Conservation (phyloP, 2,113 vertebrate genomes). For the Notiomystis cincta region DNA sequence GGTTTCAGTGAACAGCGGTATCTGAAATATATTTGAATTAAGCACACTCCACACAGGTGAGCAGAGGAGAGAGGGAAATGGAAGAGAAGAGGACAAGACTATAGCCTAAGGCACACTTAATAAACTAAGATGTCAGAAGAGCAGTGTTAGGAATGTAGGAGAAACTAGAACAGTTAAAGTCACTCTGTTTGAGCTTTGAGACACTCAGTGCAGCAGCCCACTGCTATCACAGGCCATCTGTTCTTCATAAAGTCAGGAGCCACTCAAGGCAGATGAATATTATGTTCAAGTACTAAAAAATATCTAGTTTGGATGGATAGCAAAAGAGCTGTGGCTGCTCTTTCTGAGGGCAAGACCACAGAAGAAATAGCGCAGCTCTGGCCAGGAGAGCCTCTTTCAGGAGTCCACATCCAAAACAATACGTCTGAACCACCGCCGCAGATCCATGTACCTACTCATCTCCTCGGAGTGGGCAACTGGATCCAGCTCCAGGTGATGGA, state of each 20-base stretch:
- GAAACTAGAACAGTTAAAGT: not conserved
- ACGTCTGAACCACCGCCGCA: no score
- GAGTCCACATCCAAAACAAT: no score
- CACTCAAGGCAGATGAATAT: not conserved
- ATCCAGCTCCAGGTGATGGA: not conserved
- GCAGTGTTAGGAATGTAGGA: not conserved
- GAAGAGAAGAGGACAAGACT: not conserved
- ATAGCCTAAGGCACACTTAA: not conserved
- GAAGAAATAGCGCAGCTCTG: not conserved
- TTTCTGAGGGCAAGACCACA: not conserved
- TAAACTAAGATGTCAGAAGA: not conserved
- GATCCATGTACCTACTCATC: fast-evolving
- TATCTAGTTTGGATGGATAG: not conserved
- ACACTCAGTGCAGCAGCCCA: not conserved
- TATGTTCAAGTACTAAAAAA: not conserved
- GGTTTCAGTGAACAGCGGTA: not conserved
- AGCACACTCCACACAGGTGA: not conserved
- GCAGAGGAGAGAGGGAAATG: not conserved
- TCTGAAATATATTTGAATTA: not conserved
- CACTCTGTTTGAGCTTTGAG: not conserved
- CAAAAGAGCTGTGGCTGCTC: not conserved
- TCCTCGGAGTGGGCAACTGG: fast-evolving
- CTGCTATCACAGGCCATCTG: not conserved
- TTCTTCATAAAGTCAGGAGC: not conserved
- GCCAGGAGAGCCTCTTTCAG: no score